These are phyloP conservation scores for Craseonycteris thonglongyai DNA, from an alignment of 2,113 vertebrate genomes.

Conservation along the genomic window DNA sequence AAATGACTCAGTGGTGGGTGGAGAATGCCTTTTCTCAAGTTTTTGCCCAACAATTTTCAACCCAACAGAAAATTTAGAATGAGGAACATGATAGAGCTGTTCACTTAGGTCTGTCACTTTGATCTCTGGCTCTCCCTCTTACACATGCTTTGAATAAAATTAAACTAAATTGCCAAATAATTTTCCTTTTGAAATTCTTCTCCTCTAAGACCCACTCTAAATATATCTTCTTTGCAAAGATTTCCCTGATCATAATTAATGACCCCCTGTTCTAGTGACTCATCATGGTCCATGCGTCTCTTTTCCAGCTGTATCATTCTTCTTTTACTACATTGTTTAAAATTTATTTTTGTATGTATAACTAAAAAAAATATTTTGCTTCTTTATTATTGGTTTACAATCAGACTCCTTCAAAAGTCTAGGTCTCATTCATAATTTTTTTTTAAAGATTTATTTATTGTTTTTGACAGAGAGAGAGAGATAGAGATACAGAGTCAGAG, in stretches of 20 bases:
- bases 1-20: neutral
- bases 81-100: neutral
- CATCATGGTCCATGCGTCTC: neutral
- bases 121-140: neutral
- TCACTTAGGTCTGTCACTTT: neutral
- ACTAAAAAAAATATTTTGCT: neutral
- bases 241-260: neutral
- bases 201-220: neutral
- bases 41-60: neutral
- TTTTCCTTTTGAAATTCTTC: neutral
- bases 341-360: neutral
- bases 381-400: neutral
- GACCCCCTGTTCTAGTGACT: neutral
- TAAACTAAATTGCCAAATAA: neutral
- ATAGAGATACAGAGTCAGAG: no score
- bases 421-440: neutral
- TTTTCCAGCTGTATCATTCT: neutral
- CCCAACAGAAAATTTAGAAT: neutral
- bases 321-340: neutral
- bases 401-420: neutral
- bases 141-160: neutral
- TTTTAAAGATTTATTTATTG: no score
- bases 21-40: neutral
- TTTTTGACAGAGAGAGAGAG: no score
- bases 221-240: neutral